phyloP scores from a whole-genome alignment of 1,140 invertebrate species.

The Atta colombica region DNA sequence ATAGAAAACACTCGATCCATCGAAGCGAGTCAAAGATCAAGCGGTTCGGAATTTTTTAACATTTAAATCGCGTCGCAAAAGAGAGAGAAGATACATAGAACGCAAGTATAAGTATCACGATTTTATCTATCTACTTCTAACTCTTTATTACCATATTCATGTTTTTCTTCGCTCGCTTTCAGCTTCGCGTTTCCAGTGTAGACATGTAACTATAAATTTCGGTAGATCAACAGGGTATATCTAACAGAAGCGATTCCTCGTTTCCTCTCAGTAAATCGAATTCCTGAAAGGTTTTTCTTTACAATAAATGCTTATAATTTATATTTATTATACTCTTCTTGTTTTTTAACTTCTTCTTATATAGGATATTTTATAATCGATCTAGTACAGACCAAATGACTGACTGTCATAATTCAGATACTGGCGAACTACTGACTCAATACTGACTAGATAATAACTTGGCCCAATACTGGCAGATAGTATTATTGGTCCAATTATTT shows the following conservation, averaged over 20 bases:
- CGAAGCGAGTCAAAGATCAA: constrained; percentile 57
- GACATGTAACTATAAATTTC: constrained; percentile 19
- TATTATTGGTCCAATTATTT: too few relatives aligned
- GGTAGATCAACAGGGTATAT: constrained; percentile 12
- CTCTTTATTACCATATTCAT: constrained; percentile 58
- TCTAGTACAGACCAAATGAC: too few relatives aligned
- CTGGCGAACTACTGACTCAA: too few relatives aligned
- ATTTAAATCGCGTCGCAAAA: constrained; percentile 42
- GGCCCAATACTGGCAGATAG: too few relatives aligned
- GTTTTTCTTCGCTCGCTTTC: not conserved
- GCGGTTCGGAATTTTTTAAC: constrained; percentile 54
- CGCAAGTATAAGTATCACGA: constrained; percentile 39
- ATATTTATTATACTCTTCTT: not conserved
- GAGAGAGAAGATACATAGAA: not conserved
- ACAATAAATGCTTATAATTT: not conserved
- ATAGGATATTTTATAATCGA: too few relatives aligned
- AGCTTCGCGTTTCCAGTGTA: not conserved
- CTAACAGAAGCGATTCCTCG: not conserved
- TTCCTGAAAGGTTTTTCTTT: not conserved
- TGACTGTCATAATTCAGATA: too few relatives aligned
- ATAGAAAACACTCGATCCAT: constrained; percentile 2
- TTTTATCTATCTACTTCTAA: constrained; percentile 35
- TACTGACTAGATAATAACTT: too few relatives aligned
- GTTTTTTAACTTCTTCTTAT: too few relatives aligned
- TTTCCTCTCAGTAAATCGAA: not conserved